Percentiles rank a stretch among this genome's conserved stretches.
Evolutionary conservation across 2,888 invertebrate species (phyloP).

Genomic region (Amiota minor): DNA sequence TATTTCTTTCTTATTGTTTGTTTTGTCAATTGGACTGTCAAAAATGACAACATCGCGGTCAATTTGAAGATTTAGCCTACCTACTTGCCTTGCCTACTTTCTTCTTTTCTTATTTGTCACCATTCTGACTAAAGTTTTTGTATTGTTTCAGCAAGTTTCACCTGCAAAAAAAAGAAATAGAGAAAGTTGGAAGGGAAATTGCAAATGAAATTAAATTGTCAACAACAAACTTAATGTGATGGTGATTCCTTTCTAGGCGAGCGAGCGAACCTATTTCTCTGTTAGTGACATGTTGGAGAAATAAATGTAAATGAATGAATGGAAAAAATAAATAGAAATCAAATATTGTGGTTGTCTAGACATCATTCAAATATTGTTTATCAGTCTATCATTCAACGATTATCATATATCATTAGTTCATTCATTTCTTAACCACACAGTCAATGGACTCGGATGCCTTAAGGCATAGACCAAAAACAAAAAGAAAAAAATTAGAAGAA

Average conservation of each 20-base stretch:
- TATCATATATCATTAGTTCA: too few relatives aligned
- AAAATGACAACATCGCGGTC: conserved; percentile 50
- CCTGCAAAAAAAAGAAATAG: not conserved
- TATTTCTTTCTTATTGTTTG: not conserved
- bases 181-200: conserved; percentile 36
- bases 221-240: conserved; percentile 16
- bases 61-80: conserved; percentile 40
- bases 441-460: too few relatives aligned
- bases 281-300: conserved; percentile 51
- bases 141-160: not conserved
- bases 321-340: not conserved
- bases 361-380: not conserved
- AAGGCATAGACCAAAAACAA: too few relatives aligned
- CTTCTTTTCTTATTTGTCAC: conserved; percentile 10
- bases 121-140: not conserved
- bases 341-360: not conserved
- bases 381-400: too few relatives aligned
- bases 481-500: too few relatives aligned
- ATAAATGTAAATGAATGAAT: conserved; percentile 57
- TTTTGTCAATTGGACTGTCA: conserved; percentile 55
- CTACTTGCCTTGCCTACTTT: conserved; percentile 4
- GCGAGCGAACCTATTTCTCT: conserved; percentile 22
- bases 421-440: too few relatives aligned
- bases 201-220: conserved; percentile 53
- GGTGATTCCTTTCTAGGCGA: not conserved